Percentiles rank a stretch among this genome's conserved stretches.
phyloP scores from a whole-genome alignment of 1,140 invertebrate genomes.

The Pseudachorutes palmiensis region DNA sequence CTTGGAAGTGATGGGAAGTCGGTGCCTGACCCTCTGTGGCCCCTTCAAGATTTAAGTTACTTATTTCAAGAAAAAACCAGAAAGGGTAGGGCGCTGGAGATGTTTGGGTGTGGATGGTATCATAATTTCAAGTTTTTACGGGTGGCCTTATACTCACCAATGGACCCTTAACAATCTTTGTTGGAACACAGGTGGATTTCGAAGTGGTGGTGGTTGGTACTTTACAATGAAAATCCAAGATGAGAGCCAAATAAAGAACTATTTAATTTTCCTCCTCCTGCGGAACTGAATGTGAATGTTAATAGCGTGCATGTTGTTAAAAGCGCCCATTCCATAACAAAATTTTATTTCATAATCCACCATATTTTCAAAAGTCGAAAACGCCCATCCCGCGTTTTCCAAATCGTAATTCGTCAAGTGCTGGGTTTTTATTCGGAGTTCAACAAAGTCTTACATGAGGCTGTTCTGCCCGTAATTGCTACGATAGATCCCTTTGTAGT shows the following conservation, averaged over 20 bases:
- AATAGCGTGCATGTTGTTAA: no score
- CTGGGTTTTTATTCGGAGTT: no score
- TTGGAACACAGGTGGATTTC: background rate
- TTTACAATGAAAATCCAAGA: background rate
- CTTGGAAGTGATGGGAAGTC: background rate
- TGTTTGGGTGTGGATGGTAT: constrained; percentile 28
- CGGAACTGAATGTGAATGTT: no score
- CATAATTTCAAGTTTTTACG: constrained; percentile 29
- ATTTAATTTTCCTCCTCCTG: background rate
- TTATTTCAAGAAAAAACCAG: background rate
- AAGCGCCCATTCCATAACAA: no score
- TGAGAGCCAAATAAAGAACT: constrained; percentile 5
- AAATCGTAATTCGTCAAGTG: background rate
- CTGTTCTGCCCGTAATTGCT: background rate
- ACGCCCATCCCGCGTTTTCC: background rate
- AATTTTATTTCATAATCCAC: background rate
- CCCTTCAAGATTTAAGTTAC: constrained; percentile 8
- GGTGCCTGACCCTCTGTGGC: constrained; percentile 19
- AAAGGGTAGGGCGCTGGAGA: constrained; percentile 19
- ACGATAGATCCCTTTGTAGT: constrained; percentile 6
- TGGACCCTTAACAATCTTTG: background rate
- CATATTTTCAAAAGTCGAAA: background rate
- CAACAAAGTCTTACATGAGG: no score
- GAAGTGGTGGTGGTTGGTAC: background rate
- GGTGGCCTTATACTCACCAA: constrained; percentile 16